Conservation (phyloP, 2,888 invertebrate species). For the Epistrophe grossulariae region DNA sequence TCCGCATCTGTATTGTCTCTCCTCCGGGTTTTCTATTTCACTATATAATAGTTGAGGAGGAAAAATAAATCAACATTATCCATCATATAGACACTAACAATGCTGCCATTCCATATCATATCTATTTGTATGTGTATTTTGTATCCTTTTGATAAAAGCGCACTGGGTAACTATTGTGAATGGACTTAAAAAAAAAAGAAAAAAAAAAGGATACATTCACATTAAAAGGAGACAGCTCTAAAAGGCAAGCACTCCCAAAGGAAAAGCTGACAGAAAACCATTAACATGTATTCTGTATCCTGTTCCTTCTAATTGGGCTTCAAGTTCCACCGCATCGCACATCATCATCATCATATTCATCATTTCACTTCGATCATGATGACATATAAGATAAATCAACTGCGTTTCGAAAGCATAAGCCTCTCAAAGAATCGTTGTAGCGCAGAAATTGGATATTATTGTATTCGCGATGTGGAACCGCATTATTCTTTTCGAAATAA, state of each 20-base stretch:
- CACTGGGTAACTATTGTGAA: slow-evolving; percentile 6
- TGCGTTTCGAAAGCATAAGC: slow-evolving; percentile 32
- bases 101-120: slow-evolving; percentile 39
- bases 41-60: slow-evolving; percentile 45
- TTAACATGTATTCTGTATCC: slow-evolving; percentile 65
- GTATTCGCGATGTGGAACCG: slow-evolving; percentile 1
- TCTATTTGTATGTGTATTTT: slow-evolving; percentile 4
- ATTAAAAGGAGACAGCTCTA: slow-evolving; percentile 26
- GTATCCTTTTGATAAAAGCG: slow-evolving; percentile 33
- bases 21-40: slow-evolving; percentile 40
- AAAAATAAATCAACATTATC: slow-evolving; percentile 70
- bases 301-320: slow-evolving; percentile 69
- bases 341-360: slow-evolving; percentile 28
- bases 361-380: slow-evolving; percentile 19
- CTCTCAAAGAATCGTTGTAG: slow-evolving; percentile 10
- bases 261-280: slow-evolving; percentile 65
- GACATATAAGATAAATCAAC: slow-evolving; percentile 45
- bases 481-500: neutral
- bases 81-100: slow-evolving; percentile 75
- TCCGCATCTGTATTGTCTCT: slow-evolving; percentile 31
- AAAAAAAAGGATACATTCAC: slow-evolving; percentile 7
- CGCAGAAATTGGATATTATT: slow-evolving; percentile 11
- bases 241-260: slow-evolving; percentile 60
- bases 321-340: slow-evolving; percentile 52
- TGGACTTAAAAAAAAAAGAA: neutral